Evolutionary conservation across 2,797 vertebrate genomes (phyloP).

Genomic region (Myotis daubentonii): DNA sequence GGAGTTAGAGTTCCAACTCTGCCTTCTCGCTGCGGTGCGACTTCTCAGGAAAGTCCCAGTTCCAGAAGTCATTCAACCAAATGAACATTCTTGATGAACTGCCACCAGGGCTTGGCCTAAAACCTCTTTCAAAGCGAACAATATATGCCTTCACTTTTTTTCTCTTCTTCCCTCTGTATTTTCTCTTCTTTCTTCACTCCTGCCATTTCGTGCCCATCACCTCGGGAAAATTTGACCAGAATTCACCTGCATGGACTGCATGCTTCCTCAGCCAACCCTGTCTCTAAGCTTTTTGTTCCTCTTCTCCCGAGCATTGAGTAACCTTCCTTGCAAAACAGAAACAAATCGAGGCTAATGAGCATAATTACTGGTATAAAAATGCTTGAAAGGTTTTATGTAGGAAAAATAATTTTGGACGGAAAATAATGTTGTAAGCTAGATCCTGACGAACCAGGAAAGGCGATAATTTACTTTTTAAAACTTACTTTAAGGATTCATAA

Average conservation of each 20-base stretch:
- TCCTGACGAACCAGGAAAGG: neutral
- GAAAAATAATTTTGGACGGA: neutral
- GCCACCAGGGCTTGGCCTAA: neutral
- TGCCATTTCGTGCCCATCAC: neutral
- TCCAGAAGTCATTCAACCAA: neutral
- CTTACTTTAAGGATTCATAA: conserved; percentile 22
- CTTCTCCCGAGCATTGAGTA: neutral
- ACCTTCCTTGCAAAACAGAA: neutral
- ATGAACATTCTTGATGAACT: conserved; percentile 35
- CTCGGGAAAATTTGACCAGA: neutral
- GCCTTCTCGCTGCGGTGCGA: neutral
- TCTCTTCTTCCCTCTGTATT: neutral
- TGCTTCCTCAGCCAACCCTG: neutral
- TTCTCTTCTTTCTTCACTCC: neutral
- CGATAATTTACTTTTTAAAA: conserved; percentile 13
- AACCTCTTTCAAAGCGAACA: conserved; percentile 27
- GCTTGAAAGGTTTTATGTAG: neutral
- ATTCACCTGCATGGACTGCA: neutral
- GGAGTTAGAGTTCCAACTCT: neutral
- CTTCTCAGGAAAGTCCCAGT: conserved; percentile 37
- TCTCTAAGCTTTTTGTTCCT: neutral
- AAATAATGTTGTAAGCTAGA: neutral
- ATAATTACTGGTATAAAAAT: neutral
- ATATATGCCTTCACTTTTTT: neutral
- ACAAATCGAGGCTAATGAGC: neutral